phyloP scores from a whole-genome alignment of 2,888 invertebrate species.

The Agrenia bidenticulata region DNA sequence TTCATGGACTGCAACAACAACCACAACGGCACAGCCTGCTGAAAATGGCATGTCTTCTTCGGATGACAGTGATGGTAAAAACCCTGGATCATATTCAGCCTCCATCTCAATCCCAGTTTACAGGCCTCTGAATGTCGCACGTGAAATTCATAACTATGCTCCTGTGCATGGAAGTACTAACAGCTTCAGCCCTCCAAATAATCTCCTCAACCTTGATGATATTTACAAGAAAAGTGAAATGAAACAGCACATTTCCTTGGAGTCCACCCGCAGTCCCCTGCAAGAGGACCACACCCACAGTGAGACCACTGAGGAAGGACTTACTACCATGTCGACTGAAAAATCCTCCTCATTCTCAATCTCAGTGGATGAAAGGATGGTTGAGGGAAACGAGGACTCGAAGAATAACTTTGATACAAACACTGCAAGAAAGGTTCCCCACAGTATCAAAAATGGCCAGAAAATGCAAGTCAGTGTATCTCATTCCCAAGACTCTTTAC shows the following conservation, averaged over 20 bases:
- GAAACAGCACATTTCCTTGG: conserved; percentile 26
- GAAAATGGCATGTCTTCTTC: neutral
- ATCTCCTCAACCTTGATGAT: conserved; percentile 42
- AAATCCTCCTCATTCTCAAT: conserved; percentile 47
- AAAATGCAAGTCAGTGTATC: neutral
- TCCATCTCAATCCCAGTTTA: conserved; percentile 47
- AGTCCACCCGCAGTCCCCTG: neutral
- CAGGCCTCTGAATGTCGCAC: conserved; percentile 25
- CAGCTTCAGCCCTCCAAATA: conserved; percentile 25
- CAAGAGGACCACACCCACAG: conserved; percentile 14
- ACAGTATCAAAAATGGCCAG: neutral
- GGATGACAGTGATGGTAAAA: conserved; percentile 15
- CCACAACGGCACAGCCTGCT: conserved; percentile 9
- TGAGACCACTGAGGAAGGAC: conserved; percentile 13
- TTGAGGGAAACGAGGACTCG: neutral
- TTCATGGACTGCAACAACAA: conserved; percentile 11
- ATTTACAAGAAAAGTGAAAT: conserved; percentile 50
- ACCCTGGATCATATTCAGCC: conserved; percentile 33
- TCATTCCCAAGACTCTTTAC: neutral
- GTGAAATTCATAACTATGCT: conserved; percentile 10
- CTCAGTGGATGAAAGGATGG: conserved; percentile 34
- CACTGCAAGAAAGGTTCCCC: conserved; percentile 6
- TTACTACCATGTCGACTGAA: conserved; percentile 40
- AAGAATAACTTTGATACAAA: neutral
- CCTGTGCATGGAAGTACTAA: neutral